Base-by-base conservation (phyloP, 2,888 invertebrate genomes). In the Unio delphinus region DNA sequence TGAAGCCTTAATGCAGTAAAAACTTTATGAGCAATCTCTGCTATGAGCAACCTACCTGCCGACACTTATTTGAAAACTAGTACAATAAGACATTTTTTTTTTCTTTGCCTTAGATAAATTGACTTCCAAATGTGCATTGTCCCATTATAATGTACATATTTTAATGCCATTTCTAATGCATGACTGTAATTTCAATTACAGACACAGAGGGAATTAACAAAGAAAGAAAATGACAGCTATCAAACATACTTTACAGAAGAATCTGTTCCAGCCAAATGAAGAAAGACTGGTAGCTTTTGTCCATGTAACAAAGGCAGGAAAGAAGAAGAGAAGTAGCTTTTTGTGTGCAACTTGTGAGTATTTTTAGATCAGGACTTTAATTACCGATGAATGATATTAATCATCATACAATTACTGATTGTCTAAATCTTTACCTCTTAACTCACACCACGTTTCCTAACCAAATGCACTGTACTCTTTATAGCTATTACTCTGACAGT, bases 261-360 rank as follows among this genome's bases (percentile, higher is more conserved):
- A 95, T 86, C 91, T 95, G 4, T 96, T 95, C 86, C 93, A 94
- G 80, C 93, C 93, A 3, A 93, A 92, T 79, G 95, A 94, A 84
- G 95, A 96, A 90, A 92, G 94, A 74, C 90, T 96, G 61, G 91
- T 95, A 59, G 93, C 94, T 15, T 93, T 95, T 65, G 95, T 95
- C 76, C 94, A 94, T 86, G 95, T 96, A 54, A 94, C 94, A 64
- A 95, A 95, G 91, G 92, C 94, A 30, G 92, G 94, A 68, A 95
- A 95, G 89, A 95, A 95, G 90, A 96, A 95, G 89, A 94, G 95
- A 89, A 93, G 93, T 34, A 94, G 94, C 78, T 95, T 95, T 89
- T 90, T 96, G 0, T 96, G 96, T 88, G 91, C 95, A 55, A 78
- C 80, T 34, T 73, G 81, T 81, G 77, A 79, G 78, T 76, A 45